Evolutionary conservation across 2,888 invertebrate species (phyloP).

Genomic region (Drymonia ruficornis): DNA sequence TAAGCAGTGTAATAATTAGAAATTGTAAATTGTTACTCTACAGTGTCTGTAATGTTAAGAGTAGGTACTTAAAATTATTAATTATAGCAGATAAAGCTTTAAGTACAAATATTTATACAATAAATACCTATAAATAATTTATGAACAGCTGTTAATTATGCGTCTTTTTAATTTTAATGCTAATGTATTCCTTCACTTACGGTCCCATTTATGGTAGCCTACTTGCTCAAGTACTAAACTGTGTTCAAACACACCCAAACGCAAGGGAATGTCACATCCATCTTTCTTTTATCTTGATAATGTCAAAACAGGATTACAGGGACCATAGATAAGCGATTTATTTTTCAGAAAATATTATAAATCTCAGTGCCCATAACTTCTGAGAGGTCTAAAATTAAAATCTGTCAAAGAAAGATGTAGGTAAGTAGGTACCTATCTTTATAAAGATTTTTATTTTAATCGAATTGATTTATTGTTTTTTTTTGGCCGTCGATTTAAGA

Average conservation of each 20-base stretch:
- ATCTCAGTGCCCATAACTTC: constrained; percentile 14
- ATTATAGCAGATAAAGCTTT: no score
- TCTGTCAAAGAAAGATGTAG: constrained; percentile 30
- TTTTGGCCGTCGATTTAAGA: no score
- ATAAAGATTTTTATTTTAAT: no score
- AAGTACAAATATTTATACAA: no score
- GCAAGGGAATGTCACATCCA: constrained; percentile 47
- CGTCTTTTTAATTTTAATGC: background rate
- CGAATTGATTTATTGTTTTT: no score
- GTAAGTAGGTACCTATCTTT: background rate
- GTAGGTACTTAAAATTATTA: no score
- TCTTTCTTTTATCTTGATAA: constrained; percentile 49
- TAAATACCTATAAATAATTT: no score
- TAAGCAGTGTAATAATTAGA: no score
- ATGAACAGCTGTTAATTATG: no score
- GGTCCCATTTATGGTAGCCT: background rate
- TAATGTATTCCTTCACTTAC: background rate
- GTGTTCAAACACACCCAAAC: constrained; percentile 27
- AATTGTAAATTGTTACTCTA: no score
- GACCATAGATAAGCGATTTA: constrained; percentile 32
- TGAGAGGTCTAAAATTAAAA: constrained; percentile 27
- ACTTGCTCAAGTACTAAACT: constrained; percentile 34
- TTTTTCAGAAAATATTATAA: constrained; percentile 19
- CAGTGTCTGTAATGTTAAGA: no score
- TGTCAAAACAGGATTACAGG: constrained; percentile 44